Conservation (phyloP, 2,113 vertebrate species). For the Aplodontia rufa region DNA sequence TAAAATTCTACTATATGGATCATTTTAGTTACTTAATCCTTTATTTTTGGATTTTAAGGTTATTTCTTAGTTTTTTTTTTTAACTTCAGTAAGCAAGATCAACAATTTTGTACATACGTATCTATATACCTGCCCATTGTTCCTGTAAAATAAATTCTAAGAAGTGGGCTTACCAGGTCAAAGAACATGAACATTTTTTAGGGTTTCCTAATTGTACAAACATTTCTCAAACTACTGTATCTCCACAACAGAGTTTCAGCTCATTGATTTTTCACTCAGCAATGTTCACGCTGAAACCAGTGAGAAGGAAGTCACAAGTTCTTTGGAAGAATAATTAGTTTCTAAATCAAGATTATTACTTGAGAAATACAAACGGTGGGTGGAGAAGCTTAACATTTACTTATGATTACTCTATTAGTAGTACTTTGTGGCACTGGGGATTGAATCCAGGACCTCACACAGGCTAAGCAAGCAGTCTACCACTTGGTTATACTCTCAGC, state of each 20-base stretch:
- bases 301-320: not conserved
- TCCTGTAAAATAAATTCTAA: not conserved
- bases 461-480: not conserved
- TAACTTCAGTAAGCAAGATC: not conserved
- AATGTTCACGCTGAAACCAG: not conserved
- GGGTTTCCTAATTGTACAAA: not conserved
- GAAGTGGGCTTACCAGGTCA: not conserved
- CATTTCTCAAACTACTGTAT: not conserved
- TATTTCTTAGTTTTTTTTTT: not conserved
- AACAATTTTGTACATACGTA: not conserved
- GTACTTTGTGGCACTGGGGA: not conserved
- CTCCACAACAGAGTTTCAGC: not conserved
- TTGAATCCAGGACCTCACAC: not conserved
- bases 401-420: not conserved
- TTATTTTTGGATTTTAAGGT: not conserved
- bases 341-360: not conserved
- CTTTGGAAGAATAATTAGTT: not conserved
- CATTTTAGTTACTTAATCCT: not conserved
- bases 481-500: too few relatives aligned
- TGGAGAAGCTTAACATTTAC: not conserved
- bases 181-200: not conserved
- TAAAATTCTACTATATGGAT: not conserved
- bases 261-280: not conserved
- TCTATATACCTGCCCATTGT: not conserved
- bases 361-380: not conserved